These are phyloP conservation scores for Carcina quercana DNA, from an alignment of 2,888 invertebrate genomes.

Conservation along the genomic window DNA sequence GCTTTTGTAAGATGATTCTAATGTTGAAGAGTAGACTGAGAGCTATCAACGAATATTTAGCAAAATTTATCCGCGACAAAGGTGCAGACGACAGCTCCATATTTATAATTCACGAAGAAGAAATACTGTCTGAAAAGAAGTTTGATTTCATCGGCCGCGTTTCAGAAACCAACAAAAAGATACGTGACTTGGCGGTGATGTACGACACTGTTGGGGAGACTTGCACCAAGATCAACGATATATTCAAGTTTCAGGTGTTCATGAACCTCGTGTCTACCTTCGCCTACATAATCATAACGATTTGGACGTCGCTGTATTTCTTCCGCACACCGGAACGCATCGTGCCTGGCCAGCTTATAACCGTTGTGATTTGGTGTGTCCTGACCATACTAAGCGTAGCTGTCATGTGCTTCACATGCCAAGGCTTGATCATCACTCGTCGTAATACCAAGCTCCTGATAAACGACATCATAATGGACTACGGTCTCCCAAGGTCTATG, in stretches of 20 bases:
- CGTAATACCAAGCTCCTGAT: slow-evolving; percentile 37
- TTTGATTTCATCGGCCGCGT: slow-evolving; percentile 28
- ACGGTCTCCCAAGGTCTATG: slow-evolving; percentile 38
- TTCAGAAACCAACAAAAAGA: slow-evolving; percentile 28
- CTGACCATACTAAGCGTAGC: slow-evolving; percentile 30
- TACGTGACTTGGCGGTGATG: slow-evolving; percentile 34
- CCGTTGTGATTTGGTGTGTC: slow-evolving; percentile 33
- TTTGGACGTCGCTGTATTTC: slow-evolving; percentile 38
- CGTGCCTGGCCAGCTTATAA: slow-evolving; percentile 25
- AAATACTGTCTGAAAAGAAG: slow-evolving; percentile 16
- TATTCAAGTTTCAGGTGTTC: slow-evolving; percentile 47
- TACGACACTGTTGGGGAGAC: slow-evolving; percentile 39
- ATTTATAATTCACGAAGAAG: slow-evolving; percentile 25
- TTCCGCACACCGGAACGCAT: slow-evolving; percentile 24
- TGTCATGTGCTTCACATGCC: slow-evolving; percentile 37
- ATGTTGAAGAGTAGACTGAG: slow-evolving; percentile 31
- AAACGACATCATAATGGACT: slow-evolving; percentile 49
- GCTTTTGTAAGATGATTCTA: slow-evolving; percentile 33
- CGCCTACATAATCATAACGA: slow-evolving; percentile 36
- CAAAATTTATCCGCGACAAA: slow-evolving; percentile 29
- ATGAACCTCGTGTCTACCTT: slow-evolving; percentile 44
- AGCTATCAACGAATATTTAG: slow-evolving; percentile 33
- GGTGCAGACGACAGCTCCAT: slow-evolving; percentile 18
- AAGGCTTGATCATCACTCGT: slow-evolving; percentile 31
- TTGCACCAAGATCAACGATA: slow-evolving; percentile 32